Percentiles rank a stretch among this genome's conserved stretches.
phyloP scores from a whole-genome alignment of 2,113 vertebrate species.

The Taurulus bubalis region DNA sequence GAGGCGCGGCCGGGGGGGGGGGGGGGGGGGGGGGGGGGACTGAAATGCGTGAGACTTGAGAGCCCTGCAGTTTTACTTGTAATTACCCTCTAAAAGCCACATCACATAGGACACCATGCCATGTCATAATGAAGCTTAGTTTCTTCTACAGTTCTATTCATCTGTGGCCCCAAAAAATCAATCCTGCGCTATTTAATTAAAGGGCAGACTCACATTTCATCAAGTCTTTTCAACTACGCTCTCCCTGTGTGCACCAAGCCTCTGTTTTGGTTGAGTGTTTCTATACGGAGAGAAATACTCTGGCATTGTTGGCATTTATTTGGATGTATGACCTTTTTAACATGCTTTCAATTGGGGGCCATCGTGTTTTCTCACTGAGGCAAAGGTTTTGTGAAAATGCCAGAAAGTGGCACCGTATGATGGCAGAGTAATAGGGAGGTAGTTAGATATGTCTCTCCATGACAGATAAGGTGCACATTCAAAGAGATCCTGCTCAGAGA shows the following conservation, averaged over 20 bases:
- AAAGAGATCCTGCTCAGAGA: constrained; percentile 33
- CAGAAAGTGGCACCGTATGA: constrained; percentile 71
- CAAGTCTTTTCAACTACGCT: constrained; percentile 57
- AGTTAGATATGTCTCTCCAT: constrained; percentile 62
- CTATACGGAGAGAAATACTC: constrained; percentile 68
- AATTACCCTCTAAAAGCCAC: constrained; percentile 60
- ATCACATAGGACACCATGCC: constrained; percentile 54
- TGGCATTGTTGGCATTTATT: constrained; percentile 87
- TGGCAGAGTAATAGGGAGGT: constrained; percentile 69
- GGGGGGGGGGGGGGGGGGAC: too few relatives aligned
- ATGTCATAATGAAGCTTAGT: constrained; percentile 66
- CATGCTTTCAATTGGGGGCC: constrained; percentile 81
- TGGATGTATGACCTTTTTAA: constrained; percentile 86
- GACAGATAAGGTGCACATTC: constrained; percentile 49
- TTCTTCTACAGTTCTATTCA: constrained; percentile 59
- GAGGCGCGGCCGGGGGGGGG: too few relatives aligned
- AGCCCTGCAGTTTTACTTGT: constrained; percentile 52
- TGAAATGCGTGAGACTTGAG: too few relatives aligned
- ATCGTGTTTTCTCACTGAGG: constrained; percentile 71
- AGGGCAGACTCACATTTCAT: constrained; percentile 81
- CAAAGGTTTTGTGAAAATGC: constrained; percentile 81
- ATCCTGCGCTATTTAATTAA: constrained; percentile 83
- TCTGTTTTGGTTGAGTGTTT: constrained; percentile 75
- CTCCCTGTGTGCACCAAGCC: constrained; percentile 54
- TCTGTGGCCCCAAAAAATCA: constrained; percentile 73